These are phyloP conservation scores for Silurus meridionalis DNA, from an alignment of 2,113 vertebrate genomes.

Conservation along the genomic window DNA sequence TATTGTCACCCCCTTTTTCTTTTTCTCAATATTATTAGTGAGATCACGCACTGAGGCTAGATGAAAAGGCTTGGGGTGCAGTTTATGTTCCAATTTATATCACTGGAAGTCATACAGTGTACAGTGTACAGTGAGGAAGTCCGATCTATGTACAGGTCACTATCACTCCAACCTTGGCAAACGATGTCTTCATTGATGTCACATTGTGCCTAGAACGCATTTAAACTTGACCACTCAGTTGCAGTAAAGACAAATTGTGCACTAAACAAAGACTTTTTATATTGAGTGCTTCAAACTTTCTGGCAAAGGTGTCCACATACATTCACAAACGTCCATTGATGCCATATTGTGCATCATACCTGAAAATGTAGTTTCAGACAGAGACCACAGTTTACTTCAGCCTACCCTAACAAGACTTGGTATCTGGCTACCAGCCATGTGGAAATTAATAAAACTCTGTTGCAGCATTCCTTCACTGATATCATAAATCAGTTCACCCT, in stretches of 20 bases:
- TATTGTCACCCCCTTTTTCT: neutral
- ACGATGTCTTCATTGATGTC: neutral
- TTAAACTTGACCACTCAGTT: neutral
- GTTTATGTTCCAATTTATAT: neutral
- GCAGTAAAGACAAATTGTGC: neutral
- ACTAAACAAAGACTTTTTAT: too few relatives aligned
- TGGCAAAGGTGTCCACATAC: neutral
- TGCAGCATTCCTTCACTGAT: neutral
- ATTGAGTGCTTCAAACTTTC: neutral
- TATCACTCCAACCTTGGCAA: neutral
- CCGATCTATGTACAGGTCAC: neutral
- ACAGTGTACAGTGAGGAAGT: neutral
- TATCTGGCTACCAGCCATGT: neutral
- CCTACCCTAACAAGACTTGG: neutral
- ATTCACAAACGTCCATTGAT: neutral
- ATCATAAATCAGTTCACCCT: neutral
- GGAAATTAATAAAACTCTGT: neutral
- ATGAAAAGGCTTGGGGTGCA: neutral
- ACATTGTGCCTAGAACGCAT: neutral
- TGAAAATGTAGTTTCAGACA: neutral
- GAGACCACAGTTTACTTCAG: neutral
- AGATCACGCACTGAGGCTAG: neutral
- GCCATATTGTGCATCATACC: neutral
- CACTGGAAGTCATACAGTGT: neutral
- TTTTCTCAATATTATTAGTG: neutral